phyloP scores from a whole-genome alignment of 2,888 invertebrate genomes.

The Noctua janthe region DNA sequence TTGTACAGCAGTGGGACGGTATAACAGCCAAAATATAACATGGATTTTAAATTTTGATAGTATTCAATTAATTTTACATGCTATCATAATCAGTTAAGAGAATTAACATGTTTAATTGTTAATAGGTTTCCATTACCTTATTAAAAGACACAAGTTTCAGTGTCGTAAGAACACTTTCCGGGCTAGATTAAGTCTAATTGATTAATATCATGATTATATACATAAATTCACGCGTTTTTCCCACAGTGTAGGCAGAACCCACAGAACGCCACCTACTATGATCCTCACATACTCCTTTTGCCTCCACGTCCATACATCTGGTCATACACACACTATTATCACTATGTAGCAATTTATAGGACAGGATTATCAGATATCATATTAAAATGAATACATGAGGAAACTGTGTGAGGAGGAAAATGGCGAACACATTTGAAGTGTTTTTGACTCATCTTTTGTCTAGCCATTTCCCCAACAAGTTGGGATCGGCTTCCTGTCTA shows the following conservation, averaged over 20 bases:
- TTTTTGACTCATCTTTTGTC: background rate
- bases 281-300: too few relatives aligned
- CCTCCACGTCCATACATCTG: too few relatives aligned
- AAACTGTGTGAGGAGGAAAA: background rate
- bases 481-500: background rate
- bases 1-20: background rate
- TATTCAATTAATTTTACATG: background rate
- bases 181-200: constrained; percentile 13
- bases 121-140: constrained; percentile 1
- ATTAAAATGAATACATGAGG: background rate
- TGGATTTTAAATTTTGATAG: background rate
- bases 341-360: background rate
- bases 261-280: too few relatives aligned
- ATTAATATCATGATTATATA: background rate
- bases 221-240: too few relatives aligned
- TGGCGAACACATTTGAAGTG: background rate
- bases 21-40: background rate
- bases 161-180: constrained; percentile 7
- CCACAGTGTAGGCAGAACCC: too few relatives aligned
- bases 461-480: background rate
- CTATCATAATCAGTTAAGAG: constrained; percentile 2
- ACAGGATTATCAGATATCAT: background rate
- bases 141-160: background rate
- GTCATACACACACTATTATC: background rate
- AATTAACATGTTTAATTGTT: constrained; percentile 1